Percentiles rank a stretch among this genome's conserved stretches.
Evolutionary conservation across 1,140 invertebrate genomes (phyloP).

Genomic region (Elymnias hypermnestra): DNA sequence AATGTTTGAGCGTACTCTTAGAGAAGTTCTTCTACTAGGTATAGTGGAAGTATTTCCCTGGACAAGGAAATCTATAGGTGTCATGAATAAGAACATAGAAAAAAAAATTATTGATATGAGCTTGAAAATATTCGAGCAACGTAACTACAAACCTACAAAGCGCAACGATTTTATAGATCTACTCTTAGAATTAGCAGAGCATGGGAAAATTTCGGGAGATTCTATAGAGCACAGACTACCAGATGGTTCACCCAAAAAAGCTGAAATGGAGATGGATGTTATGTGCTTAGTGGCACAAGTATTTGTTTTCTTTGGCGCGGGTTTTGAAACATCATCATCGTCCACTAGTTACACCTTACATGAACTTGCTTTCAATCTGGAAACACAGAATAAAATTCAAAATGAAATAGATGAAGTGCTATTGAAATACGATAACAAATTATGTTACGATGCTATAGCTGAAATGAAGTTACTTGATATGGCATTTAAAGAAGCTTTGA

Average conservation of each 20-base stretch:
- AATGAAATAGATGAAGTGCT: constrained; percentile 23
- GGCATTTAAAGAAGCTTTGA: constrained; percentile 23
- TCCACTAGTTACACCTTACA: constrained; percentile 17
- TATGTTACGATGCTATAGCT: constrained; percentile 19
- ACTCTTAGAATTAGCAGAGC: constrained; percentile 13
- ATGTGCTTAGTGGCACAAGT: constrained; percentile 17
- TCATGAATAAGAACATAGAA: constrained; percentile 6
- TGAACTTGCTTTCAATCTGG: constrained; percentile 18
- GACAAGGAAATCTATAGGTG: not conserved
- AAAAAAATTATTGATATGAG: constrained; percentile 6
- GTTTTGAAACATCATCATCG: constrained; percentile 24
- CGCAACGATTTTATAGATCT: constrained; percentile 23
- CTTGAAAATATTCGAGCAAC: constrained; percentile 11
- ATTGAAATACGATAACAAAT: constrained; percentile 21
- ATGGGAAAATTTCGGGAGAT: constrained; percentile 10
- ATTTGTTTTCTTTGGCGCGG: constrained; percentile 28
- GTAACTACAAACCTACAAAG: constrained; percentile 12
- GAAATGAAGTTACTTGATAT: constrained; percentile 18
- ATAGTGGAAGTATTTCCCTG: constrained; percentile 11
- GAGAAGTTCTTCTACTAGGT: constrained; percentile 4
- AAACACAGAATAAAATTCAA: constrained; percentile 8
- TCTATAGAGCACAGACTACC: constrained; percentile 15
- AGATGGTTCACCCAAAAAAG: constrained; percentile 10
- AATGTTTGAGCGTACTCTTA: constrained; percentile 8
- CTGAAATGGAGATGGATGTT: constrained; percentile 13